Conservation (phyloP, 1,140 invertebrate genomes). For the Solen grandis region DNA sequence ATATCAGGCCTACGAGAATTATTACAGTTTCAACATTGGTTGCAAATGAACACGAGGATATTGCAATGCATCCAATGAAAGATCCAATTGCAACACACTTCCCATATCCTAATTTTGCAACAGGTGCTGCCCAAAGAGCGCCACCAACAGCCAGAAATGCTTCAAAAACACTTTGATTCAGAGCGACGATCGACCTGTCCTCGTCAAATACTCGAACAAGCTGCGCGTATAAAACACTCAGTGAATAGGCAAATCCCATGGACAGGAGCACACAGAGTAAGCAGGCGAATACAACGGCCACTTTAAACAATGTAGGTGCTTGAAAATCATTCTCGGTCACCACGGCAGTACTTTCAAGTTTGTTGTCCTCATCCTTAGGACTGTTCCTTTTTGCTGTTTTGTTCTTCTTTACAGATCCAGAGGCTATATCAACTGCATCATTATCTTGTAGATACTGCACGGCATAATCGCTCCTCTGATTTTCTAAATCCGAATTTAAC, state of each 20-base stretch:
- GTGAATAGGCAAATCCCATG: slow-evolving; percentile 28
- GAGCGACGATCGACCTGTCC: slow-evolving; percentile 9
- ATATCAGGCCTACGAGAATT: slow-evolving; percentile 24
- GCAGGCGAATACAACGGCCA: slow-evolving; percentile 17
- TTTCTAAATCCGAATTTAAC: too few species aligned
- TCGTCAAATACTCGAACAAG: slow-evolving; percentile 32
- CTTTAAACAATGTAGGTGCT: background rate
- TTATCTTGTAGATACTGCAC: too few species aligned
- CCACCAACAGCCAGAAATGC: slow-evolving; percentile 36
- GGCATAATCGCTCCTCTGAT: too few species aligned
- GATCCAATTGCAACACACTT: slow-evolving; percentile 21
- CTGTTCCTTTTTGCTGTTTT: too few species aligned
- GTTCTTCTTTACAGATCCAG: too few species aligned
- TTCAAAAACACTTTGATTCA: slow-evolving; percentile 43
- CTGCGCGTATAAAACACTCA: slow-evolving; percentile 33
- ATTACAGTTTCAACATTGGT: slow-evolving; percentile 20
- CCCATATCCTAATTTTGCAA: too few species aligned
- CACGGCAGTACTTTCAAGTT: too few species aligned
- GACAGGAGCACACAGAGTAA: slow-evolving; percentile 30
- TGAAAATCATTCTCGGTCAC: too few species aligned
- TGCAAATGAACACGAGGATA: slow-evolving; percentile 15
- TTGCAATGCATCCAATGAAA: slow-evolving; percentile 21
- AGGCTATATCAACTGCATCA: too few species aligned
- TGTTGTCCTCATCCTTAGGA: too few species aligned
- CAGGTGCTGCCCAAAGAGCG: slow-evolving; percentile 23